Conservation (phyloP, 2,113 vertebrate species). For the Rhea americana region DNA sequence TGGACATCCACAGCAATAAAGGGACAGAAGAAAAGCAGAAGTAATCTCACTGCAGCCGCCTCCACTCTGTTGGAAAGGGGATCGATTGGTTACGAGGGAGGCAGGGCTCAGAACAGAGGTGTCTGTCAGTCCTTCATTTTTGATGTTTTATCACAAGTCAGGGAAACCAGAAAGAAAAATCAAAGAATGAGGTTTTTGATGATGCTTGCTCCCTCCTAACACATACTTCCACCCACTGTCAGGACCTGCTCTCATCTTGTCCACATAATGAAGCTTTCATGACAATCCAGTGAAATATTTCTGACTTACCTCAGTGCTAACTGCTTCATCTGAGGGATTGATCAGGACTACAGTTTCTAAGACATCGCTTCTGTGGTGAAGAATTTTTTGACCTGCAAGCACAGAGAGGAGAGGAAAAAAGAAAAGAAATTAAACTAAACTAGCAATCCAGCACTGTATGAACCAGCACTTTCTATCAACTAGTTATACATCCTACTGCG, state of each 20-base stretch:
- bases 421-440: neutral
- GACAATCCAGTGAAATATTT: neutral
- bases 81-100: neutral
- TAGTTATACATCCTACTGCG: fast-evolving
- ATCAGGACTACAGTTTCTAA: slow-evolving; percentile 96
- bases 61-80: neutral
- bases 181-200: neutral
- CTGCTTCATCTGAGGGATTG: slow-evolving; percentile 96
- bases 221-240: neutral
- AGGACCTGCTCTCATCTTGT: neutral
- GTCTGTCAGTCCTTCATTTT: neutral
- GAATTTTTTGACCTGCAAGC: slow-evolving; percentile 92
- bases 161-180: neutral
- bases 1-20: neutral
- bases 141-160: neutral
- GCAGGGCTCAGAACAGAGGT: neutral
- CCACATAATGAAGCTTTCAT: neutral
- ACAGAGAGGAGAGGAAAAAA: slow-evolving; percentile 43
- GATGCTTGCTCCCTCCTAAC: neutral
- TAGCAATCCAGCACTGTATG: neutral
- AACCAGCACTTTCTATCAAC: neutral
- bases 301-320: slow-evolving; percentile 89
- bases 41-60: neutral
- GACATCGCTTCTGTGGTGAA: slow-evolving; percentile 94
- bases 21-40: neutral